Base-by-base conservation (phyloP, 2,888 invertebrate genomes). In the Proisotoma minuta region DNA sequence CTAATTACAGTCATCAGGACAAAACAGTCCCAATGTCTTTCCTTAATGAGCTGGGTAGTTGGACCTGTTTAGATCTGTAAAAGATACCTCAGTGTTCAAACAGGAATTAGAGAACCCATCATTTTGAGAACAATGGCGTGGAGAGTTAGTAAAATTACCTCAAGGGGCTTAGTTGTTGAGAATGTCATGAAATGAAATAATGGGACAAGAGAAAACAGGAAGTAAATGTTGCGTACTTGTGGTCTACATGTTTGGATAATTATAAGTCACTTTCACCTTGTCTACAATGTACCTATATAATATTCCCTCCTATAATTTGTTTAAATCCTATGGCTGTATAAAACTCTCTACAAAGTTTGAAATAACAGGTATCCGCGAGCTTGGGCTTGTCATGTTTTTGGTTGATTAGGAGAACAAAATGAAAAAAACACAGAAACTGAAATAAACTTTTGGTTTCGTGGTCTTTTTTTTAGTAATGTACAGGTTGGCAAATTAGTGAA, bases 21-120 rank as follows among this genome's bases (percentile, higher is more conserved):
- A 22, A 39, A 54, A 22, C 54, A 24, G 15, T 39, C 28, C 51
- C 22, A 54, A 54, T 39, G 40, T 56, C 27, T 26, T 23, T 47
- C 43, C 56, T 56, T 56, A 56, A 56, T 56, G 56, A 56, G 56
- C 4, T 34, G 43, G 27, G 23, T 22, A 40, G 56, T 12, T 43
- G 43, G 34, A 34, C 8, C 20, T 43, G 10, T 43, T n/a, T 5
- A 20, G 43, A 18, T 43, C 20, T 43, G 43, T 20, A 43, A 43
- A n/a, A 43, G 43, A 43, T 5, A 34, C 20, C 5, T 43, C 43
- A 43, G 20, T 43, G 43, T 43, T 5, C 18, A 43, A n/a, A 15
- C 20, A 12, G 20, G 10, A 43, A 43, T n/a, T 43, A 20, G 18
- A 12, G 43, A n/a, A n/a, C 5, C n/a, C 43, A 34, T 34, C 34